Percentiles rank a stretch among this genome's conserved stretches.
These are phyloP conservation scores for Cirrhinus mrigala DNA, from an alignment of 2,797 vertebrate species.

Conservation along the genomic window DNA sequence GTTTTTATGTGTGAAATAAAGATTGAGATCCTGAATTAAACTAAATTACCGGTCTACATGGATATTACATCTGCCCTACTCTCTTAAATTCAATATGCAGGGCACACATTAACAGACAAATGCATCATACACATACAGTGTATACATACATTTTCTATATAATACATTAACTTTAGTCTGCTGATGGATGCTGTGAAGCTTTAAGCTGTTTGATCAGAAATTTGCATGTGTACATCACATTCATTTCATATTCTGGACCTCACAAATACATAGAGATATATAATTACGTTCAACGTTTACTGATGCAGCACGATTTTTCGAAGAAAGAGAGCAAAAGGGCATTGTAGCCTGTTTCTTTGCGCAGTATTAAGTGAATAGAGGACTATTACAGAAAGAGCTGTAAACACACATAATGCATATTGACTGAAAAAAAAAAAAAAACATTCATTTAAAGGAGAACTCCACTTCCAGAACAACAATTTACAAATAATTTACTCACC, in stretches of 20 bases:
- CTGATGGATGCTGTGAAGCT: neutral
- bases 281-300: conserved; percentile 10
- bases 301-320: neutral
- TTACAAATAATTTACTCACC: too few relatives aligned
- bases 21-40: neutral
- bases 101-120: neutral
- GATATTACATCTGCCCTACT: neutral
- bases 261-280: neutral
- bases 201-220: neutral
- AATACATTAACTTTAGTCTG: neutral
- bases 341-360: neutral
- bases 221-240: neutral
- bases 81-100: neutral
- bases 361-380: conserved; percentile 6
- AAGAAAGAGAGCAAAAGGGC: neutral
- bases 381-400: neutral
- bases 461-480: too few relatives aligned
- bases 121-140: neutral
- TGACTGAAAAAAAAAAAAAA: neutral
- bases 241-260: conserved; percentile 8
- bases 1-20: neutral
- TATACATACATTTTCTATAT: neutral
- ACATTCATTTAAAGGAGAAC: too few relatives aligned
- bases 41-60: neutral
- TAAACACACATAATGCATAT: conserved; percentile 6